These are phyloP conservation scores for Amphilophus citrinellus DNA, from an alignment of 2,113 vertebrate species.

Conservation along the genomic window DNA sequence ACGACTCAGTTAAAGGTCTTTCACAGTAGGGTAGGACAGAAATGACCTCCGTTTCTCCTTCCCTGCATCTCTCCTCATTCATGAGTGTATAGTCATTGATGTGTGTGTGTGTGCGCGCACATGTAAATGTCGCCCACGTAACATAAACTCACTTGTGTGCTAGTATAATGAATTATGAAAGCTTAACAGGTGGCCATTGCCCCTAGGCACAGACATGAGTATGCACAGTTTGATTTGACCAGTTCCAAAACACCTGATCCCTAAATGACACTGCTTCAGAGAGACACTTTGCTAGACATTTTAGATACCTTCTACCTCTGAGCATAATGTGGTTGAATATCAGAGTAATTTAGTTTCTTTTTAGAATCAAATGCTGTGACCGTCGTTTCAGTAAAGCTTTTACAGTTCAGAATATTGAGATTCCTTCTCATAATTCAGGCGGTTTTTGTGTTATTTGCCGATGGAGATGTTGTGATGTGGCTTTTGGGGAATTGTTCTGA, in stretches of 20 bases:
- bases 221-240: conserved; percentile 39
- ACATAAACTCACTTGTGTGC: conserved; percentile 20
- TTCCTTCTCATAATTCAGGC: background rate
- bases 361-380: conserved; percentile 6
- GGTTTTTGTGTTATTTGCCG: background rate
- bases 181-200: conserved; percentile 60
- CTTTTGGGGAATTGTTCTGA: conserved; percentile 27
- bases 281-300: conserved; percentile 37
- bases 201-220: conserved; percentile 40
- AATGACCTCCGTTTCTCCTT: conserved; percentile 59
- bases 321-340: conserved; percentile 19
- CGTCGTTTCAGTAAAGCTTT: background rate
- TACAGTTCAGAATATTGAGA: background rate
- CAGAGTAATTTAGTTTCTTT: conserved; percentile 9
- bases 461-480: conserved; percentile 1
- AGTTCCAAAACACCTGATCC: conserved; percentile 47
- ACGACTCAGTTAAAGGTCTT: conserved; percentile 54
- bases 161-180: conserved; percentile 45
- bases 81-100: conserved; percentile 21
- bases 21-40: conserved; percentile 35
- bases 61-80: background rate
- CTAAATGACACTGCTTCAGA: conserved; percentile 47
- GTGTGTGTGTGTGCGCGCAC: conserved; percentile 29
- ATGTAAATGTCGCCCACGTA: conserved; percentile 8
- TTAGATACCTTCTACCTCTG: conserved; percentile 17